Conservation (phyloP, 1,140 invertebrate species). For the Archivesica marissinica region DNA sequence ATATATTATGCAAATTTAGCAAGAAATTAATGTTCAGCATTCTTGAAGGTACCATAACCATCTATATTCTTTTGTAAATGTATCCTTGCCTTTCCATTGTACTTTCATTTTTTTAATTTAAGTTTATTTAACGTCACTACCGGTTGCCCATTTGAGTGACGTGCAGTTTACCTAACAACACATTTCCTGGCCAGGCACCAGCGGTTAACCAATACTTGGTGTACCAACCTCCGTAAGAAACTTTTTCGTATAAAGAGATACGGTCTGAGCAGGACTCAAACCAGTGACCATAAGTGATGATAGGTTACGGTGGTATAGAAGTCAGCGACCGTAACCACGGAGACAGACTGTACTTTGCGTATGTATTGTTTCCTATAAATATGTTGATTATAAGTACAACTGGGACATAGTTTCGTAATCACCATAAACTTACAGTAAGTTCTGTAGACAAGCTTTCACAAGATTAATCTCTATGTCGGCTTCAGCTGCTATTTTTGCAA, state of each 20-base stretch:
- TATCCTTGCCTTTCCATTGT: too few relatives aligned
- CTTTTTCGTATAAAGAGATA: neutral
- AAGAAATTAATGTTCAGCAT: too few relatives aligned
- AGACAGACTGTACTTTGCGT: neutral
- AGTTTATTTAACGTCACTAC: too few relatives aligned
- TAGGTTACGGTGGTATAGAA: neutral
- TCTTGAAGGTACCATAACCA: too few relatives aligned
- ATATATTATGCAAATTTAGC: too few relatives aligned
- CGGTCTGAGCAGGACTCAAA: neutral
- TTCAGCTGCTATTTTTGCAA: constrained; percentile 86
- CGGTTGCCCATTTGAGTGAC: too few relatives aligned
- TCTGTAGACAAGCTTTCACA: constrained; percentile 97
- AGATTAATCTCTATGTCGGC: constrained; percentile 97
- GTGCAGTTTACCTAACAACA: too few relatives aligned
- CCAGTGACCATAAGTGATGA: neutral
- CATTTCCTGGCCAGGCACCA: too few relatives aligned
- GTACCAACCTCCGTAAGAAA: too few relatives aligned
- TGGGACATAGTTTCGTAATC: neutral
- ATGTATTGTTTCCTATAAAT: neutral
- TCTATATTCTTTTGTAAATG: too few relatives aligned
- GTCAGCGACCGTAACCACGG: neutral
- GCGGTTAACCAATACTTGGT: too few relatives aligned
- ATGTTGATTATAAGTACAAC: neutral
- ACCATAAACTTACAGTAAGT: constrained; percentile 89
- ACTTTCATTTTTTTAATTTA: too few relatives aligned